A percentile compares a stretch with the other conserved stretches of the same genome.
These are phyloP conservation scores for Lepidochrysops patricia DNA, from an alignment of 2,888 invertebrate species.

Conservation along the genomic window DNA sequence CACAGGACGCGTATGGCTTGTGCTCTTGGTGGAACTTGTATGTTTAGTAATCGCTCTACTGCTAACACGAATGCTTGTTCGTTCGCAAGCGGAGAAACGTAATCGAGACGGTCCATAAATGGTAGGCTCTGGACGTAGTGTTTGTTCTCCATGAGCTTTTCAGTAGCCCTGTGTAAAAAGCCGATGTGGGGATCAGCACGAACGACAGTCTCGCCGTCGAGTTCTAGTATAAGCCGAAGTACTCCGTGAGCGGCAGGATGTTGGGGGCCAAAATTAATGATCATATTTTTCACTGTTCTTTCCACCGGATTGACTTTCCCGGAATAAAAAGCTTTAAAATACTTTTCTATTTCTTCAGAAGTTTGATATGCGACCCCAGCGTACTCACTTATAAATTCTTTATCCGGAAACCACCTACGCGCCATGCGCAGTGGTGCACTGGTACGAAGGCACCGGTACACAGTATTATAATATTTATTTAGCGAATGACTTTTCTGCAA, in stretches of 20 bases:
- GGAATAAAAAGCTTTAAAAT: conserved; percentile 46
- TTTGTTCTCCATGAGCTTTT: conserved; percentile 92
- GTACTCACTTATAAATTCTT: conserved; percentile 72
- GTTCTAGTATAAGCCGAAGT: conserved; percentile 82
- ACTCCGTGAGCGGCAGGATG: conserved; percentile 96
- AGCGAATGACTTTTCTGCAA: no score
- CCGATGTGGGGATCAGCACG: conserved; percentile 90
- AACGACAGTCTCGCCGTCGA: conserved; percentile 88
- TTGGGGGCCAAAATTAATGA: conserved; percentile 90
- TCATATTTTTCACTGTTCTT: conserved; percentile 77
- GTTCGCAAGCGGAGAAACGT: conserved; percentile 88
- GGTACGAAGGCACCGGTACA: conserved; percentile 32
- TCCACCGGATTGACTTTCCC: conserved; percentile 60
- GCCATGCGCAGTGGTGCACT: conserved; percentile 29
- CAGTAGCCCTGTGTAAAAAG: conserved; percentile 89
- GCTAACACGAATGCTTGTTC: conserved; percentile 87
- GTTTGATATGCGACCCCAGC: conserved; percentile 75
- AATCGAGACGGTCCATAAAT: conserved; percentile 91
- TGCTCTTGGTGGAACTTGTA: conserved; percentile 83
- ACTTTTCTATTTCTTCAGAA: conserved; percentile 52
- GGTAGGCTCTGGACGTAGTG: conserved; percentile 89
- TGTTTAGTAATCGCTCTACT: conserved; percentile 87
- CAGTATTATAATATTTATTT: conserved; percentile 15
- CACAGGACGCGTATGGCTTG: conserved; percentile 86
- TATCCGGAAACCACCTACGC: conserved; percentile 78